Conservation (phyloP, 2,888 invertebrate species). For the Hofmannophila pseudospretella region DNA sequence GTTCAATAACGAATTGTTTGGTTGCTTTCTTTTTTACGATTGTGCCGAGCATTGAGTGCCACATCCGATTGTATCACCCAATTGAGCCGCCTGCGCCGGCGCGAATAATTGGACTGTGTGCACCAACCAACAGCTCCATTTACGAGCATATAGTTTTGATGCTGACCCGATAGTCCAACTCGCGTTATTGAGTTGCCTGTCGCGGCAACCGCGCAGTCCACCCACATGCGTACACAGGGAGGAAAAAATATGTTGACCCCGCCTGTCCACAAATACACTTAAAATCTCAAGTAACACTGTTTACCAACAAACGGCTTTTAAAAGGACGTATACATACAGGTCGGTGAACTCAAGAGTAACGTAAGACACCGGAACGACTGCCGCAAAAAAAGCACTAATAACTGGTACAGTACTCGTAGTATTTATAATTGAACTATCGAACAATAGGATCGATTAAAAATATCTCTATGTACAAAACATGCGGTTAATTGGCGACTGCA, state of each 20-base stretch:
- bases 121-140: slow-evolving; percentile 50
- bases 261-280: slow-evolving; percentile 34
- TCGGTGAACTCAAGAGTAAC: slow-evolving; percentile 50
- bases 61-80: slow-evolving; percentile 52
- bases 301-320: slow-evolving; percentile 49
- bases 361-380: slow-evolving; percentile 38
- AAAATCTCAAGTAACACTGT: slow-evolving; percentile 41
- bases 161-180: slow-evolving; percentile 41
- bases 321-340: slow-evolving; percentile 35
- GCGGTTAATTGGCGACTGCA: slow-evolving; percentile 45
- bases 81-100: slow-evolving; percentile 36
- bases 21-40: slow-evolving; percentile 21
- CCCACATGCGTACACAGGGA: slow-evolving; percentile 14
- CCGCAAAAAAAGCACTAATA: too few species aligned
- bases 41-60: slow-evolving; percentile 35
- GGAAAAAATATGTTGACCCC: slow-evolving; percentile 22
- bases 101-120: slow-evolving; percentile 8
- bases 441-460: slow-evolving; percentile 53
- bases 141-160: slow-evolving; percentile 51
- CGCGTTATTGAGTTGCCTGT: slow-evolving; percentile 37
- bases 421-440: slow-evolving; percentile 30
- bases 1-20: slow-evolving; percentile 2
- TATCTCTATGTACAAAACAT: slow-evolving; percentile 14
- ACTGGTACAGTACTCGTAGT: too few species aligned
- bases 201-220: slow-evolving; percentile 22